phyloP scores from a whole-genome alignment of 2,888 invertebrate species.

The Catocala fraxini region DNA sequence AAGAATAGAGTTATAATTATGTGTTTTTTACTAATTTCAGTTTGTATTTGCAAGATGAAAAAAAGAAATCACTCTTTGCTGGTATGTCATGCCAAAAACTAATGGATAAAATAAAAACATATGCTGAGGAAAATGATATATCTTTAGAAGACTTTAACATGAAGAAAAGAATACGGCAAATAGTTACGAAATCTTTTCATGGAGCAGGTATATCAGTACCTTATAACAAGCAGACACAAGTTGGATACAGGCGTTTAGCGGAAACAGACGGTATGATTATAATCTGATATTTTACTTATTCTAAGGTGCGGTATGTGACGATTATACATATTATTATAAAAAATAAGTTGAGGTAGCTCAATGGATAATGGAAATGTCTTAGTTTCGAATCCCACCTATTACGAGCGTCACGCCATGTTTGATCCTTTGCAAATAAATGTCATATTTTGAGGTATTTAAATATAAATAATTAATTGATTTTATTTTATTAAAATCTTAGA shows the following conservation, averaged over 20 bases:
- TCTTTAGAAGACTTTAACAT: slow-evolving; percentile 85
- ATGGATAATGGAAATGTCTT: no score
- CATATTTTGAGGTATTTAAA: no score
- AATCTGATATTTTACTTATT: background rate
- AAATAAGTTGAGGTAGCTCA: no score
- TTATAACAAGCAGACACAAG: slow-evolving; percentile 92
- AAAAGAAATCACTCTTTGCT: slow-evolving; percentile 89
- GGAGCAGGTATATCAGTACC: slow-evolving; percentile 95
- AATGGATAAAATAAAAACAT: slow-evolving; percentile 88
- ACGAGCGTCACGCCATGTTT: no score
- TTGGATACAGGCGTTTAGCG: slow-evolving; percentile 94
- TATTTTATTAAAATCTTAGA: no score
- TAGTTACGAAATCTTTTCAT: slow-evolving; percentile 92
- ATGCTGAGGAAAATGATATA: slow-evolving; percentile 88
- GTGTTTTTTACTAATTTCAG: slow-evolving; percentile 61
- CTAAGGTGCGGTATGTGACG: no score
- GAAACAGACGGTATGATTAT: slow-evolving; percentile 88
- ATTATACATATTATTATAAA: no score
- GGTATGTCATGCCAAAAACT: slow-evolving; percentile 87
- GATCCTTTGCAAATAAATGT: no score
- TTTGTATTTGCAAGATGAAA: slow-evolving; percentile 83
- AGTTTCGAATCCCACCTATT: no score
- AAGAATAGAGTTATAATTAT: no score
- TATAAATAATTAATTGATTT: no score
- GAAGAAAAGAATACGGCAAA: slow-evolving; percentile 89